Percentiles rank a stretch among this genome's conserved stretches.
These are phyloP conservation scores for Egretta garzetta DNA, from an alignment of 2,113 vertebrate species.

Conservation along the genomic window DNA sequence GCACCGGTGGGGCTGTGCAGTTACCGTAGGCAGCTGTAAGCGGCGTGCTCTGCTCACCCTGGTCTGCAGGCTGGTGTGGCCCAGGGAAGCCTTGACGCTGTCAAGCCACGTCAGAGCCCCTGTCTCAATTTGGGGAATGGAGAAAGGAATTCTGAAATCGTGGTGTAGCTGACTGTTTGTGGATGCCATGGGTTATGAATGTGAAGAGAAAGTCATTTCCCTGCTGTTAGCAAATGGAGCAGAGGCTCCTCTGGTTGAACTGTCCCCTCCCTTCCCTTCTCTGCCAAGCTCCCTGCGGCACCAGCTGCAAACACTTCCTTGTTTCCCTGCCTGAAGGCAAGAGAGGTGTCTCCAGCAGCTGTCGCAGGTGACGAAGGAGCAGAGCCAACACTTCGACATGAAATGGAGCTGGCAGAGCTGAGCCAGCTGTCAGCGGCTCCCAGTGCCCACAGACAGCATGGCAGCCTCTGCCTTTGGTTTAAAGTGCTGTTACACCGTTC, in stretches of 20 bases:
- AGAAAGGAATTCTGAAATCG: neutral
- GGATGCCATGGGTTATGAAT: neutral
- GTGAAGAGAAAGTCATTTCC: neutral
- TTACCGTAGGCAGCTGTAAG: neutral
- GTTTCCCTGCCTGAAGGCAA: neutral
- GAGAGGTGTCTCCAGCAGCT: neutral
- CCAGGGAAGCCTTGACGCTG: neutral
- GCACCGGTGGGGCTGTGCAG: fast-evolving
- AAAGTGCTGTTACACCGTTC: neutral
- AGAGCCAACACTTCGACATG: neutral
- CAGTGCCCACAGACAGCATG: neutral
- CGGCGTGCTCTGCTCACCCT: too few species aligned
- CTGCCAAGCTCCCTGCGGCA: neutral
- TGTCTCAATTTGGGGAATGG: fast-evolving
- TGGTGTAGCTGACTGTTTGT: neutral
- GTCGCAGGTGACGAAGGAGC: neutral
- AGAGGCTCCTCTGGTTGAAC: neutral
- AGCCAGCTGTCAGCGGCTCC: neutral
- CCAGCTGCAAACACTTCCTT: neutral
- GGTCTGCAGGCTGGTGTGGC: neutral
- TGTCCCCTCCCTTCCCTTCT: neutral
- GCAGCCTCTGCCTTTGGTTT: neutral
- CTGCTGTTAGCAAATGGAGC: neutral
- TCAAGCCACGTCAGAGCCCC: neutral
- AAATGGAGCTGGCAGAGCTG: neutral